A percentile compares a stretch with the other conserved stretches of the same genome.
These are phyloP conservation scores for Spermophilus dauricus DNA, from an alignment of 2,113 vertebrate species.

Conservation along the genomic window DNA sequence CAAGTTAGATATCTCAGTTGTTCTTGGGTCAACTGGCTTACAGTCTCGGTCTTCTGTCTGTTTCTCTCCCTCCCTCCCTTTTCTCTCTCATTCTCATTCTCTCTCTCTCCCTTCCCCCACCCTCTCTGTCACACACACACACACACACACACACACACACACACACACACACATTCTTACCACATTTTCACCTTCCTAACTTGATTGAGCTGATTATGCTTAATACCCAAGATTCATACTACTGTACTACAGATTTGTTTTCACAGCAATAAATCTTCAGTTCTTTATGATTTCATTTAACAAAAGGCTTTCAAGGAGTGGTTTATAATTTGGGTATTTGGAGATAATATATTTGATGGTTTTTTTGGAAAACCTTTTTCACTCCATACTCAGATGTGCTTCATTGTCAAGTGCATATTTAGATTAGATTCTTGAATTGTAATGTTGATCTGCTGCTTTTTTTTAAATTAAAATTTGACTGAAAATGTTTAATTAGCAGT, in stretches of 20 bases:
- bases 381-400: conserved; percentile 87
- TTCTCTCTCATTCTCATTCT: too few species aligned
- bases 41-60: conserved; percentile 47
- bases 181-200: conserved; percentile 77
- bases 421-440: conserved; percentile 88
- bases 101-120: too few species aligned
- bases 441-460: conserved; percentile 89
- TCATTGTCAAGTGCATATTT: conserved; percentile 89
- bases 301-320: too few species aligned
- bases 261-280: too few species aligned
- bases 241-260: not conserved
- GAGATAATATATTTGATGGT: conserved; percentile 58
- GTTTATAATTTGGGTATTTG: too few species aligned
- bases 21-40: conserved; percentile 84
- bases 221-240: conserved; percentile 83
- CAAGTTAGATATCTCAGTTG: conserved; percentile 76
- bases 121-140: not conserved
- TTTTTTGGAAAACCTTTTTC: conserved; percentile 85
- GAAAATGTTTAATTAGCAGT: conserved; percentile 88
- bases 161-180: conserved; percentile 80
- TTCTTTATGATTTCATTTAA: too few species aligned
- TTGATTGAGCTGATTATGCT: conserved; percentile 81
- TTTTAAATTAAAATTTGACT: conserved; percentile 87
- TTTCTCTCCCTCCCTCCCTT: too few species aligned
- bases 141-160: conserved; percentile 73